Evolutionary conservation across 2,797 vertebrate species (phyloP).

Genomic region (Rhynchotus rufescens): DNA sequence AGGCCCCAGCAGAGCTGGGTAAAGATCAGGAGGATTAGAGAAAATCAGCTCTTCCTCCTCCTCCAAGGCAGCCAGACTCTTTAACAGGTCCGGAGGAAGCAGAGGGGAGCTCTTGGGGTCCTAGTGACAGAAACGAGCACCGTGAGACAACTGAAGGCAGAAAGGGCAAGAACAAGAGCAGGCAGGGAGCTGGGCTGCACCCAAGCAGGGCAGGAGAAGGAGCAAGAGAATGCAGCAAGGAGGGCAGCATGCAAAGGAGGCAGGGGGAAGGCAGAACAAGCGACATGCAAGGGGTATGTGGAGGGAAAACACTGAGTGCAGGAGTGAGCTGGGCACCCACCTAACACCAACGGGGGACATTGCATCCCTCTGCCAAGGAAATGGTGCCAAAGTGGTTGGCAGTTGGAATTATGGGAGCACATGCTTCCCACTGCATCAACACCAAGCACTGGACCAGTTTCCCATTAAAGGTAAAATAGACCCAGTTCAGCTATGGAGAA

Average conservation of each 20-base stretch:
- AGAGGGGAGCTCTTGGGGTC: constrained; percentile 98
- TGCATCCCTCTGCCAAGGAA: neutral
- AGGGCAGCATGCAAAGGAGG: neutral
- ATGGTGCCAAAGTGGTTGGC: neutral
- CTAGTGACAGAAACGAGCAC: constrained; percentile 89
- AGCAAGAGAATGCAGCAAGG: neutral
- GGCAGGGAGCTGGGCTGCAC: neutral
- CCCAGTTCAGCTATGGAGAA: neutral
- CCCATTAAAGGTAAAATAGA: neutral
- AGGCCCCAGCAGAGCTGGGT: constrained; percentile 95
- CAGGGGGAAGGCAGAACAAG: neutral
- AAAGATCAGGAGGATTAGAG: constrained; percentile 98
- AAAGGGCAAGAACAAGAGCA: constrained; percentile 34
- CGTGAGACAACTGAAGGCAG: constrained; percentile 77
- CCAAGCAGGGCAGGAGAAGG: neutral
- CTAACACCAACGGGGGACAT: fast-evolving
- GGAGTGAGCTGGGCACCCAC: neutral
- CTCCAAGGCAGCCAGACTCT: constrained; percentile 99
- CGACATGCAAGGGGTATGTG: neutral
- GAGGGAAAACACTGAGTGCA: neutral
- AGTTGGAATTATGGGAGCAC: fast-evolving
- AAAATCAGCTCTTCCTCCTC: constrained; percentile 98
- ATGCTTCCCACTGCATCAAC: neutral
- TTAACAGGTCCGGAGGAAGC: constrained; percentile 99
- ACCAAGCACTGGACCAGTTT: neutral